Percentiles rank a stretch among this genome's conserved stretches.
phyloP scores from a whole-genome alignment of 2,888 invertebrate genomes.

The Apantesis nais region DNA sequence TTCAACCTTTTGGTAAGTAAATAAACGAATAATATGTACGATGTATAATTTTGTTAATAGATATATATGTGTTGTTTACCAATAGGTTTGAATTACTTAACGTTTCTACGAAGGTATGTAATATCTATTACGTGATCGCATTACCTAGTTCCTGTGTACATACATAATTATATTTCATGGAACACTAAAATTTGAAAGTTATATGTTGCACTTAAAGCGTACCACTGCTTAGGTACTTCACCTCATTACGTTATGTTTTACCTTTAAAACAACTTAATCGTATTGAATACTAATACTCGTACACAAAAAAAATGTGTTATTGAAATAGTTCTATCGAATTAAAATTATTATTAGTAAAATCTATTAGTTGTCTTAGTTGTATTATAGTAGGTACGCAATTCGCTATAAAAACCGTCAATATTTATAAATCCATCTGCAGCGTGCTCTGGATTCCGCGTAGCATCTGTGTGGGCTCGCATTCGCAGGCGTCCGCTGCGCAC shows the following conservation, averaged over 20 bases:
- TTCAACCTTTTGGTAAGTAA: no score
- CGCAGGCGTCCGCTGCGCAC: conserved; percentile 65
- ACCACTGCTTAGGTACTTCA: neutral
- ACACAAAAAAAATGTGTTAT: neutral
- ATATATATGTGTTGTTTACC: no score
- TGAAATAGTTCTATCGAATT: neutral
- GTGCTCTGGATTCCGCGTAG: conserved; percentile 59
- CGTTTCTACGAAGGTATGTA: no score
- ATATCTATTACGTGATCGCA: no score
- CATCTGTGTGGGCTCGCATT: conserved; percentile 64
- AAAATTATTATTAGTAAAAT: neutral
- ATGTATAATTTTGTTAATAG: no score
- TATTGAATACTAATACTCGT: neutral
- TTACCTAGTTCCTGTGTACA: neutral
- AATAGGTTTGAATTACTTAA: no score
- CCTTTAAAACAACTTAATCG: no score
- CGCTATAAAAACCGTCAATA: neutral
- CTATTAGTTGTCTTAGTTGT: neutral
- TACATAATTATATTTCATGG: neutral
- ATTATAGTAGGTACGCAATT: conserved; percentile 2
- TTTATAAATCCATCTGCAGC: conserved; percentile 14
- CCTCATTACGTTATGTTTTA: neutral
- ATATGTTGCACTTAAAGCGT: neutral
- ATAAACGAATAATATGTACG: no score
- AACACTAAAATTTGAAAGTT: neutral